A percentile compares a stretch with the other conserved stretches of the same genome.
phyloP scores from a whole-genome alignment of 2,113 vertebrate genomes.

The Piaya cayana region DNA sequence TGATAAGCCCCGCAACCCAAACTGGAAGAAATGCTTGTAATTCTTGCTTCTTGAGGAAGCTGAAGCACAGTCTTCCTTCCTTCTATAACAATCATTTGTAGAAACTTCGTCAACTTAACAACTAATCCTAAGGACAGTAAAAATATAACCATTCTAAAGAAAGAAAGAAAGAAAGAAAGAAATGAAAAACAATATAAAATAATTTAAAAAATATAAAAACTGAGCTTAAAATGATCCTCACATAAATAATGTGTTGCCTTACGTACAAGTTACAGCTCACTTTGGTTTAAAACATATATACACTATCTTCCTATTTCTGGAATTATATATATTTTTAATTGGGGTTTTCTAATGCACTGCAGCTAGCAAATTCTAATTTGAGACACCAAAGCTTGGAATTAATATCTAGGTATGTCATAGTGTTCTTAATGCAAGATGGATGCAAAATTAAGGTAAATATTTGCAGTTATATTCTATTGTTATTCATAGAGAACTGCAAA shows the following conservation, averaged over 20 bases:
- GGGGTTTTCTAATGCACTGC: background rate
- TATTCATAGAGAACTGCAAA: background rate
- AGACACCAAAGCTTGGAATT: background rate
- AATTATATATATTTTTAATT: background rate
- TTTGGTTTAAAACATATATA: background rate
- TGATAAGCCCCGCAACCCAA: fast-evolving
- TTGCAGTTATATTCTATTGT: background rate
- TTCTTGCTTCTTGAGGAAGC: background rate
- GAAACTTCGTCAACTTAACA: background rate
- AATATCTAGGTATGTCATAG: background rate
- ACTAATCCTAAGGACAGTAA: background rate
- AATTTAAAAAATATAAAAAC: background rate
- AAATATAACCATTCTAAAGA: background rate
- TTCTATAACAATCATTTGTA: background rate
- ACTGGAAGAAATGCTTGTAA: background rate
- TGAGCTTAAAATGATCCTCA: background rate
- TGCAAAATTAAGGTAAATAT: background rate
- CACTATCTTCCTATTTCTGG: background rate
- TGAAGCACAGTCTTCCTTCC: background rate
- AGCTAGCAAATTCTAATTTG: background rate
- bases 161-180: background rate
- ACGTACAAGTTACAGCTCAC: background rate
- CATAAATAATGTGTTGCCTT: background rate
- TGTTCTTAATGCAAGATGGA: background rate
- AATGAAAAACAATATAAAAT: background rate